Base-by-base conservation (phyloP, 1,140 invertebrate species). In the Homarus americanus region DNA sequence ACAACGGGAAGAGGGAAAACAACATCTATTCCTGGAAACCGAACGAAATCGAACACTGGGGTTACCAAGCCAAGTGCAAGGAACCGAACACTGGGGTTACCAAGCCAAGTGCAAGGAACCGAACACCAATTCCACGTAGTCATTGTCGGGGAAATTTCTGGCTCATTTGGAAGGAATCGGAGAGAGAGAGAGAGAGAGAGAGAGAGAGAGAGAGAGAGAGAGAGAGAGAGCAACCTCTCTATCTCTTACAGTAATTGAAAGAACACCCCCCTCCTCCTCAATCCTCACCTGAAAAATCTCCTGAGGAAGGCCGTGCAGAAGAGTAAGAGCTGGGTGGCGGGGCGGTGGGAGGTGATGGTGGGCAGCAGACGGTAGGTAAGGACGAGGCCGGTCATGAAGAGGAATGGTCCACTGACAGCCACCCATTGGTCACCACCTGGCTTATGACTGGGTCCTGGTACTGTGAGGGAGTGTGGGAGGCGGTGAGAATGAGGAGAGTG, bases 401-500 rank as follows among this genome's bases (percentile, higher is more conserved):
- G 44, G 72, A 87, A 87, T 0, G 84, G 36, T 87, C 84, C 12
- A 76, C 84, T 9, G 84, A 32, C 2, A 87, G 32, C 84, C 84
- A 87, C 5, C 72, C 84, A 20, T 87, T 87, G 12, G 84, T 87
- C 0, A 87, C 73, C 24, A 87, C 28, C 53, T 87, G 72, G 41
- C 5, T 38, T 17, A 87, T n/a, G 7, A 87, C 44, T 5, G 84
- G 84, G 41, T 87, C 84, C 49, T 87, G 84, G 44, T 87, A 87
- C 84, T 87, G 84, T 58, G 53, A 58, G 44, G 44, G 44, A 12
- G 44, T n/a, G n/a, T n/a, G n/a, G n/a, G n/a, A n/a, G n/a, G n/a
- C n/a, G n/a, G n/a, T n/a, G n/a, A n/a, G n/a, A n/a, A n/a, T n/a
- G n/a, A n/a, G n/a, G n/a, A n/a, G n/a, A n/a, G n/a, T n/a, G n/a